Percentiles rank a stretch among this genome's conserved stretches.
These are phyloP conservation scores for Coregonus clupeaformis DNA, from an alignment of 2,113 vertebrate genomes.

Conservation along the genomic window DNA sequence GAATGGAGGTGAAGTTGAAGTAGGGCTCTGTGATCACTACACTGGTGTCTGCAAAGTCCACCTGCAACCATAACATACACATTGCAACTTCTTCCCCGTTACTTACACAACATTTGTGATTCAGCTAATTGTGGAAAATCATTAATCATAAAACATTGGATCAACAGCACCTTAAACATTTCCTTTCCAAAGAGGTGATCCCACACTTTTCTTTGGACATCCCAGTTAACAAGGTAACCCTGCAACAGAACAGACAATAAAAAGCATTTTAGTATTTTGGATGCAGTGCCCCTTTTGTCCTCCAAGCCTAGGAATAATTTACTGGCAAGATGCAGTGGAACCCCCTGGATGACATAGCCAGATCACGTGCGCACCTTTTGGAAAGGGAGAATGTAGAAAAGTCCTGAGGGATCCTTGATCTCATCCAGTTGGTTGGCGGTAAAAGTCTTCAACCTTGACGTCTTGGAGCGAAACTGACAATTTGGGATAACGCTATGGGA, in stretches of 20 bases:
- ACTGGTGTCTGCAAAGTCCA: constrained; percentile 93
- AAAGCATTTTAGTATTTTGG: too few relatives aligned
- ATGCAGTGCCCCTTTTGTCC: too few relatives aligned
- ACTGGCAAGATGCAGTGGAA: too few relatives aligned
- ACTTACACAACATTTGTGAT: too few relatives aligned
- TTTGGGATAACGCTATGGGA: constrained; percentile 90
- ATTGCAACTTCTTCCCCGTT: too few relatives aligned
- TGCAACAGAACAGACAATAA: constrained; percentile 49
- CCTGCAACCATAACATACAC: constrained; percentile 69
- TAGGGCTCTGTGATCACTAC: constrained; percentile 95
- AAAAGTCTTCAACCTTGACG: constrained; percentile 94
- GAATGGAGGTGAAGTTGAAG: constrained; percentile 97
- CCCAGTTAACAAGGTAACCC: constrained; percentile 99
- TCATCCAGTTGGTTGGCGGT: constrained; percentile 97
- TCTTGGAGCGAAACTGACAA: constrained; percentile 97
- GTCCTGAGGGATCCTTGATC: constrained; percentile 96
- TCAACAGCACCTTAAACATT: constrained; percentile 89
- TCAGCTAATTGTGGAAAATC: too few relatives aligned
- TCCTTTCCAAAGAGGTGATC: constrained; percentile 98
- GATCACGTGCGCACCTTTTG: constrained; percentile 81
- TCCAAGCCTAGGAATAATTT: too few relatives aligned
- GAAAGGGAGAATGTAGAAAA: constrained; percentile 96
- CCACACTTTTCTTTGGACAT: constrained; percentile 98
- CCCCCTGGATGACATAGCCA: background rate
- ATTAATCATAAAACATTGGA: background rate